phyloP scores from a whole-genome alignment of 2,113 vertebrate genomes.

The Pseudopodoces humilis region DNA sequence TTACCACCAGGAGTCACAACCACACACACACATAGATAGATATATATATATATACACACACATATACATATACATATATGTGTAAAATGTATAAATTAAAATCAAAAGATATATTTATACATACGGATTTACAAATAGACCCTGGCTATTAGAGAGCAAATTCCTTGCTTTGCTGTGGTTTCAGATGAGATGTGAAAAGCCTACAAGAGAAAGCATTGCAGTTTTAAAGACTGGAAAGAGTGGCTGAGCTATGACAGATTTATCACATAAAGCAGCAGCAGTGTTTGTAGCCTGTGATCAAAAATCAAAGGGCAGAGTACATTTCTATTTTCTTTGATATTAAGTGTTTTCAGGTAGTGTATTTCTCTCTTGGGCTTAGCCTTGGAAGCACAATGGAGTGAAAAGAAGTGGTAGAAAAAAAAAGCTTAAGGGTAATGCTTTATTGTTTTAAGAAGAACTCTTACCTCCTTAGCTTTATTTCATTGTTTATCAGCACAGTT shows the following conservation, averaged over 20 bases:
- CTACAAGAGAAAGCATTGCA: not conserved
- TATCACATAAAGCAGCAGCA: not conserved
- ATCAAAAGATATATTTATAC: not conserved
- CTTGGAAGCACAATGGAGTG: not conserved
- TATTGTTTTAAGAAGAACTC: not conserved
- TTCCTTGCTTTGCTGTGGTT: not conserved
- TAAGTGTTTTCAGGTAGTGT: not conserved
- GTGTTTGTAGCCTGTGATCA: not conserved
- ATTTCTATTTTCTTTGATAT: not conserved
- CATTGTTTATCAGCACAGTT: not conserved
- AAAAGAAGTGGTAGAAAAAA: not conserved
- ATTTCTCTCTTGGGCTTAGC: not conserved
- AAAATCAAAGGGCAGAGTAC: not conserved
- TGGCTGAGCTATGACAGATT: no score
- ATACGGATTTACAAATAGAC: not conserved
- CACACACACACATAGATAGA: accelerated
- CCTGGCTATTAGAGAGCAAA: not conserved
- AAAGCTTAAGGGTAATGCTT: not conserved
- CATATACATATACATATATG: accelerated
- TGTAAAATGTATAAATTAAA: no score
- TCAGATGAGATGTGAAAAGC: not conserved
- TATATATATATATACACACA: no score
- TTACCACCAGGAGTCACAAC: not conserved
- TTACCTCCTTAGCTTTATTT: not conserved
- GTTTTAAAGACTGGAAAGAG: not conserved